Base-by-base conservation (phyloP, 2,113 vertebrate genomes). In the Bombycilla garrulus region DNA sequence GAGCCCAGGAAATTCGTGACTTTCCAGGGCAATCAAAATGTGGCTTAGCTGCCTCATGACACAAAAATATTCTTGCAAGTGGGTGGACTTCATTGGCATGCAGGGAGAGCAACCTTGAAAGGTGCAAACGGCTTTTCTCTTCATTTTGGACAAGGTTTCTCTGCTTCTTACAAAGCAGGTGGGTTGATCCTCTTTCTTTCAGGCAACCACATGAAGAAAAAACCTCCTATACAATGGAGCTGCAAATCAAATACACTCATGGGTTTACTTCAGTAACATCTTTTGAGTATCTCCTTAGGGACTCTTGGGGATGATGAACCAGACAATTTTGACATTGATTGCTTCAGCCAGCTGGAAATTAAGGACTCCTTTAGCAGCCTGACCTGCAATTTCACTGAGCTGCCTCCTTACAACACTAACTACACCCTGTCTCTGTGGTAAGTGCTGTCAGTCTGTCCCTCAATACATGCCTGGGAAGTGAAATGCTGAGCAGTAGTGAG, bases 271-370 rank as follows among this genome's bases (percentile, higher is more conserved):
- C 60, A 60, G 44, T 95, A 92, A 95, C 31, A 77, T 60, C 50
- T 44, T 67, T 10, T 28, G 10, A 80, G 71, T 96, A 67, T 91
- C 62, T 94, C 50, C 58, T 38, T 86, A 98, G 97, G 97, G 48
- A 96, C 96, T 26, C 73, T 96, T 3, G 96, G 95, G 36, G 98
- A 98, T 23, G 97, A 97, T 0, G 98, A 98, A 54, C 35, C n/a
- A 19, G 98, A 98, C 4, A 96, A 81, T 64, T 93, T 95, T 53
- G 94, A 97, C 7, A 96, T 98, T 28, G 81, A 96, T 8, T 98
- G 98, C 87, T 96, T 97, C 58, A 96, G 96, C 76, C 98, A 97
- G 82, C 45, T 98, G 76, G 95, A 93, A 54, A 91, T 97, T 45
- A 29, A 69, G 11, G 79, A 94, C 25, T 56, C 47, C 33, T 79